These are phyloP conservation scores for Acyrthosiphon pisum DNA, from an alignment of 1,140 invertebrate species.

Conservation along the genomic window DNA sequence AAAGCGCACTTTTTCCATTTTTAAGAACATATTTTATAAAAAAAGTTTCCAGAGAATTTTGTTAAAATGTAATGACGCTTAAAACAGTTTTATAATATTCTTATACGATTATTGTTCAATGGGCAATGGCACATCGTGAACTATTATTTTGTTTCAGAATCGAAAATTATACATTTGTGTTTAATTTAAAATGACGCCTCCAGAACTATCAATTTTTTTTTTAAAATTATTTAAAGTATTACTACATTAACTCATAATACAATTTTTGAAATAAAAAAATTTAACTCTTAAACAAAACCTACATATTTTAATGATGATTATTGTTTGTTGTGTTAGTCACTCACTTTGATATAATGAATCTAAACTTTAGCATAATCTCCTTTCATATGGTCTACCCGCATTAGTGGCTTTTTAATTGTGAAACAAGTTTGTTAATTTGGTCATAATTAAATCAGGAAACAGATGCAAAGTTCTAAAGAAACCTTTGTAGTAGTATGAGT, in stretches of 20 bases:
- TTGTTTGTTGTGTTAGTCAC: background rate
- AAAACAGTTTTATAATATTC: background rate
- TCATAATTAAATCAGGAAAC: background rate
- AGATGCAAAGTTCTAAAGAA: background rate
- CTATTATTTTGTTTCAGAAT: background rate
- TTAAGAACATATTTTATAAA: background rate
- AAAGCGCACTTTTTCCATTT: no score
- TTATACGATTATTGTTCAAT: background rate
- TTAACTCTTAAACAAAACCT: background rate
- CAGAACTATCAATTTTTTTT: background rate
- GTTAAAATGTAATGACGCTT: background rate
- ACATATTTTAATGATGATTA: background rate
- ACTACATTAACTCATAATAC: background rate
- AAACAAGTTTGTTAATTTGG: slow-evolving; percentile 29
- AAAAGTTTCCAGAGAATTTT: background rate
- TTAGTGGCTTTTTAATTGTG: slow-evolving; percentile 24
- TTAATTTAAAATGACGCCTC: background rate
- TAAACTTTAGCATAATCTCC: background rate
- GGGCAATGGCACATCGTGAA: background rate
- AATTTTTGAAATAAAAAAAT: background rate
- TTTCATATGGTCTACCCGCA: background rate
- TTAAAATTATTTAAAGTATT: background rate
- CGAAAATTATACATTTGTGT: background rate
- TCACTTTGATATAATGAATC: background rate
- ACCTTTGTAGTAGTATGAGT: background rate